Evolutionary conservation across 2,797 vertebrate species (phyloP).

Genomic region (Sternarchorhynchus goeldii): DNA sequence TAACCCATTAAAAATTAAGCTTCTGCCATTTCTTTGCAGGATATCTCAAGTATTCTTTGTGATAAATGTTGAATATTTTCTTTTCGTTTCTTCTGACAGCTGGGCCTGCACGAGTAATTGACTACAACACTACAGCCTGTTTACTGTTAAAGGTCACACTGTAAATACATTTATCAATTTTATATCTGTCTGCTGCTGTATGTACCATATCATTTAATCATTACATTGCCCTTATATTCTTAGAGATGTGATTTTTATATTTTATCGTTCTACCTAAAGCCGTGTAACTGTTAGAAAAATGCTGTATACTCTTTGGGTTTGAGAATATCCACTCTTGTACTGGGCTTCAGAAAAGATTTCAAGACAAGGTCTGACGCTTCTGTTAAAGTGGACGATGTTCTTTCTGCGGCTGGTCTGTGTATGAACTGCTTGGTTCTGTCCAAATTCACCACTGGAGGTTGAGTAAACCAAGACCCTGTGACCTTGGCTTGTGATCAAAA

Average conservation of each 20-base stretch:
- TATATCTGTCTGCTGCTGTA: too few species aligned
- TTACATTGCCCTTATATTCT: too few species aligned
- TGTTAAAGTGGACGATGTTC: too few species aligned
- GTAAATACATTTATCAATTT: neutral
- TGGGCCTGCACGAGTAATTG: neutral
- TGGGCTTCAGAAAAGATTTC: too few species aligned
- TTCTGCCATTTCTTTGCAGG: neutral
- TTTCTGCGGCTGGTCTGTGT: too few species aligned
- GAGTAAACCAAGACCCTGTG: neutral
- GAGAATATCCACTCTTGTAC: too few species aligned
- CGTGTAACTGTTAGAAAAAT: too few species aligned
- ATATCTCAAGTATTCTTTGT: neutral
- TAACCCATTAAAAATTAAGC: conserved; percentile 7
- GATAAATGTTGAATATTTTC: neutral
- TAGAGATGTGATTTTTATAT: too few species aligned
- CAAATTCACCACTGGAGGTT: neutral
- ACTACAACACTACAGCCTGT: neutral
- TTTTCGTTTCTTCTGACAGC: neutral
- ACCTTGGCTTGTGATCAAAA: neutral
- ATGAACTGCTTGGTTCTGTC: neutral
- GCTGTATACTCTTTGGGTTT: too few species aligned
- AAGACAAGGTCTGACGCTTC: too few species aligned
- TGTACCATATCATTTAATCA: too few species aligned
- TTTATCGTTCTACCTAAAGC: too few species aligned
- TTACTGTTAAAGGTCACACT: neutral